Evolutionary conservation across 1,140 invertebrate species (phyloP).

Genomic region (Hylaeus volcanicus): DNA sequence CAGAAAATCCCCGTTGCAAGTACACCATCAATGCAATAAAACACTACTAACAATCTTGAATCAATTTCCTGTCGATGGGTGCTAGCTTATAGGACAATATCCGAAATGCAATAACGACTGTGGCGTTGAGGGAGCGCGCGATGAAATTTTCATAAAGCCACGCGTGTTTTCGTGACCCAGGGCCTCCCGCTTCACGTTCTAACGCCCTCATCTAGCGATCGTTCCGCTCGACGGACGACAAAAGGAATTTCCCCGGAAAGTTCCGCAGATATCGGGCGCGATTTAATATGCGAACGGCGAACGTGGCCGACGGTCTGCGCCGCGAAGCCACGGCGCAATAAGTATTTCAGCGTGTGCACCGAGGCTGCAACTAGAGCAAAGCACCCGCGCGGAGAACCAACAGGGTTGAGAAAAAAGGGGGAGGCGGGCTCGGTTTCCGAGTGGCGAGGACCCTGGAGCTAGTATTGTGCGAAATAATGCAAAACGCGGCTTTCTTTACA

Average conservation of each 20-base stretch:
- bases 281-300: constrained; percentile 23
- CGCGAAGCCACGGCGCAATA: constrained; percentile 30
- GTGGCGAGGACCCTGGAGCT: neutral
- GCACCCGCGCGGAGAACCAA: too few relatives aligned
- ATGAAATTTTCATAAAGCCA: neutral
- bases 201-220: neutral
- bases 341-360: constrained; percentile 50
- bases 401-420: neutral
- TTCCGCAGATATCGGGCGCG: neutral
- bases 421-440: constrained; percentile 7
- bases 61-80: too few relatives aligned
- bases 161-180: too few relatives aligned
- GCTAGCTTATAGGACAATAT: too few relatives aligned
- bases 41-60: too few relatives aligned
- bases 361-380: neutral
- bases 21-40: too few relatives aligned
- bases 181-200: neutral
- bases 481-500: constrained; percentile 57
- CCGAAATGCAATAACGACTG: too few relatives aligned
- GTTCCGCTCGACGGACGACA: neutral
- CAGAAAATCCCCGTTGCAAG: too few relatives aligned
- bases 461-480: constrained; percentile 59
- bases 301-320: neutral
- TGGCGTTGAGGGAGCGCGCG: too few relatives aligned
- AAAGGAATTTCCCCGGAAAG: neutral